Evolutionary conservation across 1,140 invertebrate species (phyloP).

Genomic region (Drosophila kanapiae): DNA sequence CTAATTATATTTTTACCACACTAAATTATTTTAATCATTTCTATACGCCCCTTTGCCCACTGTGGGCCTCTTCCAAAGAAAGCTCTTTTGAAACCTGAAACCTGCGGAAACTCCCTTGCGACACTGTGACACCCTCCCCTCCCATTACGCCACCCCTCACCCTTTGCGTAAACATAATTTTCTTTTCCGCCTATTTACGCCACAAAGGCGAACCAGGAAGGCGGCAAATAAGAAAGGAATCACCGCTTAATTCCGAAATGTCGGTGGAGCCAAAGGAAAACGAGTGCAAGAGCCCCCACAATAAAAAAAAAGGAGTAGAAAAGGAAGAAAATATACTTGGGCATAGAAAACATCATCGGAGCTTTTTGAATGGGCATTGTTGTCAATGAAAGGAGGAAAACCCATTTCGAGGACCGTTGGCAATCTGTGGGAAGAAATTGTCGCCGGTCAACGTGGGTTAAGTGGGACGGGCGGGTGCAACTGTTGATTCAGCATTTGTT

Average conservation of each 20-base stretch:
- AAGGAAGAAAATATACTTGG: conserved; percentile 2
- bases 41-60: neutral
- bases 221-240: conserved; percentile 60
- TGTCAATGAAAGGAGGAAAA: conserved; percentile 36
- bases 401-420: conserved; percentile 66
- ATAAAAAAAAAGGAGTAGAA: conserved; percentile 16
- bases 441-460: conserved; percentile 54
- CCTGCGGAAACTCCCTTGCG: conserved; percentile 34
- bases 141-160: conserved; percentile 8
- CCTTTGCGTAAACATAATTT: conserved; percentile 80
- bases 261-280: conserved; percentile 49
- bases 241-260: conserved; percentile 68
- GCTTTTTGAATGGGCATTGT: conserved; percentile 47
- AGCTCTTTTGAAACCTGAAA: conserved; percentile 29
- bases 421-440: conserved; percentile 49
- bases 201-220: conserved; percentile 64
- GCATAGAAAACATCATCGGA: conserved; percentile 38
- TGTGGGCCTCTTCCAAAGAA: neutral
- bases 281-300: conserved; percentile 16
- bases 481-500: conserved; percentile 55
- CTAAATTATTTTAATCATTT: neutral
- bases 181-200: conserved; percentile 80
- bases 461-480: conserved; percentile 16
- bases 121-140: conserved; percentile 2
- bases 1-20: neutral